Conservation (phyloP, 2,888 invertebrate genomes). For the Chloroclystis v-ata region DNA sequence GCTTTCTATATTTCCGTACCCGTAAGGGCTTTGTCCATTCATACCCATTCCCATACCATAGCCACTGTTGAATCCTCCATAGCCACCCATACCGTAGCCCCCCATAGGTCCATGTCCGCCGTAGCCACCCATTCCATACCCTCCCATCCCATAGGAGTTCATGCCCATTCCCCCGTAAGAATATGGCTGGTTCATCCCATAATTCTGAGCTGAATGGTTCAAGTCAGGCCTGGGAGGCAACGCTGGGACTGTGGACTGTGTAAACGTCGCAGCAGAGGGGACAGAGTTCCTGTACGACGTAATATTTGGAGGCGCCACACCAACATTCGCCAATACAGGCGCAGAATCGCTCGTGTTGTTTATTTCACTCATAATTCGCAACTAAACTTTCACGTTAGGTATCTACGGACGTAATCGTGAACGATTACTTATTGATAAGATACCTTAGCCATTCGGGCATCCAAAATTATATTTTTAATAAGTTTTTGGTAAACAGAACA, state of each 20-base stretch:
- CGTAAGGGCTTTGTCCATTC: constrained; percentile 1
- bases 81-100: constrained; percentile 33
- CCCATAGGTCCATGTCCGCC: constrained; percentile 35
- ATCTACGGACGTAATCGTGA: constrained; percentile 24
- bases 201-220: constrained; percentile 42
- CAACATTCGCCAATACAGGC: constrained; percentile 48
- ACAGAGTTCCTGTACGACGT: constrained; percentile 49
- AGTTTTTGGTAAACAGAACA: no score
- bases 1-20: constrained; percentile 78
- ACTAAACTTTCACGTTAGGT: constrained; percentile 30
- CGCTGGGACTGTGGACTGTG: constrained; percentile 32
- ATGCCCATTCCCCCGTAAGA: constrained; percentile 36
- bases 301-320: constrained; percentile 29
- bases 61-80: constrained; percentile 34
- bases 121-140: constrained; percentile 32
- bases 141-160: constrained; percentile 23
- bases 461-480: no score
- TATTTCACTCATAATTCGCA: constrained; percentile 54
- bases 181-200: constrained; percentile 41
- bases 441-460: constrained; percentile 27
- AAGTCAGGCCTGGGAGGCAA: constrained; percentile 60
- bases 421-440: constrained; percentile 36
- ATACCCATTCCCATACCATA: constrained; percentile 36
- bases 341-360: constrained; percentile 49
- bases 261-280: constrained; percentile 26